phyloP scores from a whole-genome alignment of 2,797 vertebrate genomes.

The Limosa lapponica region DNA sequence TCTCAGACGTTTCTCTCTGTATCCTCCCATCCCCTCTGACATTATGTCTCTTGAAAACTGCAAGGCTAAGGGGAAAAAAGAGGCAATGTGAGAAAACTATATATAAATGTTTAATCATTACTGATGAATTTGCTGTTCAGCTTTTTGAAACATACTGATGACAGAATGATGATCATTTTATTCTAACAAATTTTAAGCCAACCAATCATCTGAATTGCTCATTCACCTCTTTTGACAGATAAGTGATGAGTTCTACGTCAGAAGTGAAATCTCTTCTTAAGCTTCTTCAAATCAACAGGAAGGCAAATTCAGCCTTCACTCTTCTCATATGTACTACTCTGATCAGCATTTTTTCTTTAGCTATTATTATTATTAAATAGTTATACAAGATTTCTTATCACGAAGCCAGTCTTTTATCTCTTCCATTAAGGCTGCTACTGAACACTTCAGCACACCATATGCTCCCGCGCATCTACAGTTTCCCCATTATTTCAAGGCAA shows the following conservation, averaged over 20 bases:
- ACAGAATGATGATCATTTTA: slow-evolving; percentile 57
- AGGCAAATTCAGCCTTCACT: neutral
- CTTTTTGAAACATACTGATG: slow-evolving; percentile 61
- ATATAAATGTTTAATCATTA: slow-evolving; percentile 71
- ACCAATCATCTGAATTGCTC: slow-evolving; percentile 71
- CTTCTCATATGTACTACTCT: neutral
- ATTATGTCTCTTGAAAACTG: slow-evolving; percentile 40
- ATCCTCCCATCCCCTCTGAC: neutral
- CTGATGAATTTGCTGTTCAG: slow-evolving; percentile 58
- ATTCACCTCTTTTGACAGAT: slow-evolving; percentile 82
- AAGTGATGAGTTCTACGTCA: slow-evolving; percentile 26
- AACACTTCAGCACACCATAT: neutral
- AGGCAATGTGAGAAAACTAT: slow-evolving; percentile 53
- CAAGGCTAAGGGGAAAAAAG: slow-evolving; percentile 43
- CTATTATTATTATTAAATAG: neutral
- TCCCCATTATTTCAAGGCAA: neutral
- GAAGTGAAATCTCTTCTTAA: slow-evolving; percentile 68
- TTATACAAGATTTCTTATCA: neutral
- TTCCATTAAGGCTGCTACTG: neutral
- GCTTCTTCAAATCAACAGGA: neutral
- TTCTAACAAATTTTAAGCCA: slow-evolving; percentile 65
- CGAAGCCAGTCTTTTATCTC: neutral
- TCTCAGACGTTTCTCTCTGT: neutral
- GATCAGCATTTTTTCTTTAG: neutral
- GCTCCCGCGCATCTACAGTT: neutral